Percentiles rank a stretch among this genome's conserved stretches.
These are phyloP conservation scores for Mylabris phalerata DNA, from an alignment of 1,140 invertebrate species.

Conservation along the genomic window DNA sequence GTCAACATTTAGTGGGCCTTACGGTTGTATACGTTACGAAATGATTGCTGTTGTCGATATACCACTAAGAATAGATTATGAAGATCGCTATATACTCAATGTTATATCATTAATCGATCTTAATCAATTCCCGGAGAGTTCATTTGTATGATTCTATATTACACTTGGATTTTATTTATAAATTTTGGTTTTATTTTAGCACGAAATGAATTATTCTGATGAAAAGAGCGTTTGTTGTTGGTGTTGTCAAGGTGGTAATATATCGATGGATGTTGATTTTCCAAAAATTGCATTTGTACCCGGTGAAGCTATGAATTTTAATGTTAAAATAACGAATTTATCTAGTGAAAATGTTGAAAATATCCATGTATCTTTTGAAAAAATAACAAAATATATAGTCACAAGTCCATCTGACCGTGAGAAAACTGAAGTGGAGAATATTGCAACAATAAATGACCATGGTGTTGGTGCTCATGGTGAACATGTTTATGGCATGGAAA, in stretches of 20 bases:
- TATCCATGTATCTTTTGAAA: slow-evolving; percentile 1
- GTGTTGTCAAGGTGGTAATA: slow-evolving; percentile 13
- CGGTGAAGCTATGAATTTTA: slow-evolving; percentile 11
- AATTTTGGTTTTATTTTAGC: slow-evolving; percentile 1
- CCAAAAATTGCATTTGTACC: slow-evolving; percentile 16
- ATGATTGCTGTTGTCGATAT: slow-evolving; percentile 26
- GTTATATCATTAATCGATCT: slow-evolving; percentile 26
- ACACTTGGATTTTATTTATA: background rate
- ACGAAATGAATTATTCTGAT: slow-evolving; percentile 6
- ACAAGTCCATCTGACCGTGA: background rate
- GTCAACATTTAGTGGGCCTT: slow-evolving; percentile 19
- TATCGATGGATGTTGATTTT: slow-evolving; percentile 14
- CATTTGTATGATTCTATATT: slow-evolving; percentile 1
- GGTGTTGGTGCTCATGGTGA: slow-evolving; percentile 18
- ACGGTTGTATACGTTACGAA: slow-evolving; percentile 23
- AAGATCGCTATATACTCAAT: slow-evolving; percentile 23
- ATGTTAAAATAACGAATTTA: slow-evolving; percentile 9
- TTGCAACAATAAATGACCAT: slow-evolving; percentile 2
- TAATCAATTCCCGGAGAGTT: slow-evolving; percentile 17
- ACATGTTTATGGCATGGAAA: slow-evolving; percentile 7
- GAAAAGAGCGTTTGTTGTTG: slow-evolving; percentile 18
- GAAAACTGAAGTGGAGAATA: slow-evolving; percentile 10
- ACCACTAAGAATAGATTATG: slow-evolving; percentile 28
- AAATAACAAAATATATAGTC: slow-evolving; percentile 5
- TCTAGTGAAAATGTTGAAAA: slow-evolving; percentile 14